Conservation (phyloP, 2,113 vertebrate species). For the Anguilla rostrata region DNA sequence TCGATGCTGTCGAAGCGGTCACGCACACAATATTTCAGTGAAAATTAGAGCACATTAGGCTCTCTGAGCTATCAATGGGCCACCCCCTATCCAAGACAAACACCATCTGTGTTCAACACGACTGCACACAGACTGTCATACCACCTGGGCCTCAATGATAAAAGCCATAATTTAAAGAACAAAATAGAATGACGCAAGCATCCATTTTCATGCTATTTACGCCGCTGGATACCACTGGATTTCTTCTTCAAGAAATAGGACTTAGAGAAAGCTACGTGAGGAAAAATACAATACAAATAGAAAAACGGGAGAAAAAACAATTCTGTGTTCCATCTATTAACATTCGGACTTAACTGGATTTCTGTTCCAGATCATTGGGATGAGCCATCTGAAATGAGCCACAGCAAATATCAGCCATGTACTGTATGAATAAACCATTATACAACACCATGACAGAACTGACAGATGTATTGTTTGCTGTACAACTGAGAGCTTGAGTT, state of each 20-base stretch:
- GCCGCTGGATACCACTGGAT: neutral
- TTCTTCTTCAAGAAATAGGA: neutral
- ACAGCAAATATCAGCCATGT: neutral
- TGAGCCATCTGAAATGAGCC: neutral
- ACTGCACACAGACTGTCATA: neutral
- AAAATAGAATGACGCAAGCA: neutral
- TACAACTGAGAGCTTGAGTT: neutral
- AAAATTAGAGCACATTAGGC: neutral
- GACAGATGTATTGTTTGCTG: neutral
- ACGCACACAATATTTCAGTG: neutral
- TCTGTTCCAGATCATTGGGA: neutral
- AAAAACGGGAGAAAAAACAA: neutral
- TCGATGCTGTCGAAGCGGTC: too few species aligned
- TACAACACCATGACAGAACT: neutral
- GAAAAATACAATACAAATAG: neutral
- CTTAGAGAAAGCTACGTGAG: neutral
- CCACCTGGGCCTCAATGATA: neutral
- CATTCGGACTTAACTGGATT: neutral
- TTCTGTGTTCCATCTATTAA: neutral
- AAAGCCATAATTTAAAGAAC: neutral
- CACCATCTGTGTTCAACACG: neutral
- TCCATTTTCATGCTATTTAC: neutral
- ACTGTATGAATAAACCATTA: neutral
- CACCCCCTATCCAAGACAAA: neutral
- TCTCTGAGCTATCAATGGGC: neutral